Evolutionary conservation across 1,140 invertebrate genomes (phyloP).

Genomic region (Helicoverpa zea): DNA sequence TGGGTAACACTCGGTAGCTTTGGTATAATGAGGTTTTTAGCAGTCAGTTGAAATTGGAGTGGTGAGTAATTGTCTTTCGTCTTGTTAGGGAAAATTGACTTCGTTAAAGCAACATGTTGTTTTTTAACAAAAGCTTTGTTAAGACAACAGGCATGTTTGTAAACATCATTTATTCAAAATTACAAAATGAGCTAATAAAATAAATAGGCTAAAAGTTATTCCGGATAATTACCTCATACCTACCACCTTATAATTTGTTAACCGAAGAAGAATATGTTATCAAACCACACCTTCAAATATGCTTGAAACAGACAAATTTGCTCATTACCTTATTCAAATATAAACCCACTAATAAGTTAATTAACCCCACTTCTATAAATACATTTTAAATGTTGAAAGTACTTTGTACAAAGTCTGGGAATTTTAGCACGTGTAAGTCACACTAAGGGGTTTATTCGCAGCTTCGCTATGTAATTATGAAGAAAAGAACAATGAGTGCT

Average conservation of each 20-base stretch:
- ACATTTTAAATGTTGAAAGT: neutral
- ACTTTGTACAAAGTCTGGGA: neutral
- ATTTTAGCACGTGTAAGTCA: neutral
- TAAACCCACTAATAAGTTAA: neutral
- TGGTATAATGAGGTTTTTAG: slow-evolving; percentile 38
- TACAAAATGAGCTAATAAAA: too few relatives aligned
- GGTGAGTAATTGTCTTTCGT: slow-evolving; percentile 12
- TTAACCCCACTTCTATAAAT: neutral
- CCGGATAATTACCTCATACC: too few relatives aligned
- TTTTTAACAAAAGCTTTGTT: too few relatives aligned
- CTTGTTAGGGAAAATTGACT: slow-evolving; percentile 5
- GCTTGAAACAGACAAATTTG: too few relatives aligned
- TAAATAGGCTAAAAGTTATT: too few relatives aligned
- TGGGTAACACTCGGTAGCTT: slow-evolving; percentile 2
- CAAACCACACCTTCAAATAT: too few relatives aligned
- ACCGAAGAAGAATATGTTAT: too few relatives aligned
- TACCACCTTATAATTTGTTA: too few relatives aligned
- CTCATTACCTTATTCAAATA: too few relatives aligned
- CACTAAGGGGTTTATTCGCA: neutral
- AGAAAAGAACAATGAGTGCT: neutral
- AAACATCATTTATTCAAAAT: too few relatives aligned
- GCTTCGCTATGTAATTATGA: neutral
- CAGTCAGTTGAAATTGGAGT: slow-evolving; percentile 25
- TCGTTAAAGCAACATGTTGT: too few relatives aligned
- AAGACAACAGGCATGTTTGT: too few relatives aligned